phyloP scores from a whole-genome alignment of 2,113 vertebrate genomes.

The Apus apus region DNA sequence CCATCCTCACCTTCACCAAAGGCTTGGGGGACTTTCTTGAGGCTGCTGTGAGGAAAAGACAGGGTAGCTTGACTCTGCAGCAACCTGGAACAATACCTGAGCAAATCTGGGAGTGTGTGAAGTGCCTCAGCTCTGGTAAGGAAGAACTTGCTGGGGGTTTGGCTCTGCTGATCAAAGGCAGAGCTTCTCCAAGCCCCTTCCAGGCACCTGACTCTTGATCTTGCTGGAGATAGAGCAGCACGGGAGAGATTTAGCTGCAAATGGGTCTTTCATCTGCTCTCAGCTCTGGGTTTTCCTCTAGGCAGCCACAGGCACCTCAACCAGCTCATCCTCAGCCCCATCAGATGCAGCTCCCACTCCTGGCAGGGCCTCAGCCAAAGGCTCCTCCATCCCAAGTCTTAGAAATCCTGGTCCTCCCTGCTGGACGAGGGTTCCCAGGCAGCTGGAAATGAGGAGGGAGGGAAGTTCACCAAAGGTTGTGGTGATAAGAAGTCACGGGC shows the following conservation, averaged over 20 bases:
- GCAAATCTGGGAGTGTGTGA: neutral
- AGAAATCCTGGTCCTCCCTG: neutral
- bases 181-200: neutral
- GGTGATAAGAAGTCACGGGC: neutral
- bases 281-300: neutral
- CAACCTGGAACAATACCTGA: neutral
- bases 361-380: neutral
- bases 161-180: neutral
- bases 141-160: neutral
- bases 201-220: neutral
- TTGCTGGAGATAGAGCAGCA: neutral
- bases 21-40: neutral
- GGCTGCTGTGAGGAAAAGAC: neutral
- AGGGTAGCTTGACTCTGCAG: neutral
- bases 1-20: neutral
- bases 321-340: neutral
- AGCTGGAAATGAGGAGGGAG: neutral
- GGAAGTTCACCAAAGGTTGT: neutral
- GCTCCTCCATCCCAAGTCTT: neutral
- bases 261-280: neutral
- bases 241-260: neutral
- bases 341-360: neutral
- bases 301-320: accelerated
- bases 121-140: neutral
- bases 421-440: neutral